Evolutionary conservation across 2,113 vertebrate species (phyloP).

Genomic region (Barnardius zonarius): DNA sequence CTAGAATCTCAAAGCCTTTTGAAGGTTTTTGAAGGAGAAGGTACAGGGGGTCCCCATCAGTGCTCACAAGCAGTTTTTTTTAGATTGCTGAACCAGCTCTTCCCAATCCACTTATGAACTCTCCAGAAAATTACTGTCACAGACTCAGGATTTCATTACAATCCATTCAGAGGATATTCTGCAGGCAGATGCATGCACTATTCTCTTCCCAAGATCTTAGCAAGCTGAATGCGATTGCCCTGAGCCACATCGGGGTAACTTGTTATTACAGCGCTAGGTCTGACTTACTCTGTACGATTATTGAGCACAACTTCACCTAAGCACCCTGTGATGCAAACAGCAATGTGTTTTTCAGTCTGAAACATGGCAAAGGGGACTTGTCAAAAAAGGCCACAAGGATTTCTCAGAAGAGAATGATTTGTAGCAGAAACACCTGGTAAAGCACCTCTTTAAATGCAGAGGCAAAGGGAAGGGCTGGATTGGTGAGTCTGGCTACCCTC

Average conservation of each 20-base stretch:
- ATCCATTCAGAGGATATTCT: not conserved
- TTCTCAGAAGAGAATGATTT: not conserved
- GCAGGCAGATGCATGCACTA: not conserved
- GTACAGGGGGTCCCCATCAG: not conserved
- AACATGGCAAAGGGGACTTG: not conserved
- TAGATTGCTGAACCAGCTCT: not conserved
- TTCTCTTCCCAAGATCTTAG: not conserved
- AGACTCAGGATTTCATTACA: not conserved
- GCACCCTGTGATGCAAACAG: not conserved
- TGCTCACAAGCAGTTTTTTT: not conserved
- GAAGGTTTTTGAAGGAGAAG: not conserved
- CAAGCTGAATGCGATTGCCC: not conserved
- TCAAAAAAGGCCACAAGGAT: not conserved
- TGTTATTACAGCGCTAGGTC: not conserved
- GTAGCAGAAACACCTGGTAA: not conserved
- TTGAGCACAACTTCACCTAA: not conserved
- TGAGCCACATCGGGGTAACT: not conserved
- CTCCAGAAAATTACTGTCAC: not conserved
- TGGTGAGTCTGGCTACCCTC: not conserved
- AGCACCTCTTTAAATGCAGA: not conserved
- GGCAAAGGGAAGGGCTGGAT: not conserved
- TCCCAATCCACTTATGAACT: not conserved
- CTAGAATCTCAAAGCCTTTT: not conserved
- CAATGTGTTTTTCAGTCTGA: not conserved
- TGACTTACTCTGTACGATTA: rapidly evolving